A percentile compares a stretch with the other conserved stretches of the same genome.
These are phyloP conservation scores for Hiodon alosoides DNA, from an alignment of 2,113 vertebrate genomes.

Conservation along the genomic window DNA sequence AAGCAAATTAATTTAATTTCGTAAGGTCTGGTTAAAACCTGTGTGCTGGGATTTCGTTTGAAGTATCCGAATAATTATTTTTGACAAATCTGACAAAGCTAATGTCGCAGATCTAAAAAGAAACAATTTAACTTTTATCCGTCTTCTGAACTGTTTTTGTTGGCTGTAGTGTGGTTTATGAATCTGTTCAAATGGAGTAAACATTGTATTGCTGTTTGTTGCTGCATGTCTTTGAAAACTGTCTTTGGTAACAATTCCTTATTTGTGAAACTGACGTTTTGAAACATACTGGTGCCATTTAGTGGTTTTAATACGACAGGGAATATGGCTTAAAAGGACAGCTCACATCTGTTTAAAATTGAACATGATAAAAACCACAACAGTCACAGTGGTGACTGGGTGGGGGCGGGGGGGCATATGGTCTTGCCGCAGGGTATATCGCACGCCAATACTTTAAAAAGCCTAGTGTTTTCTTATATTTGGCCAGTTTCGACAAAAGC, in stretches of 20 bases:
- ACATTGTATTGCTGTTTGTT: background rate
- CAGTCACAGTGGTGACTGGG: conserved; percentile 7
- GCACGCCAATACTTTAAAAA: too few species aligned
- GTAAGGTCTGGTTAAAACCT: too few species aligned
- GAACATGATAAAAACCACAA: conserved; percentile 21
- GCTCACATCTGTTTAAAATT: conserved; percentile 19
- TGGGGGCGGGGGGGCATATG: background rate
- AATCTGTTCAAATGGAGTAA: background rate
- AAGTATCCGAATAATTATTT: too few species aligned
- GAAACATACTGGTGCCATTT: conserved; percentile 14
- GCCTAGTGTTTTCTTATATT: too few species aligned
- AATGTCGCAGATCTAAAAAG: background rate
- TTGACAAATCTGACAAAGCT: background rate
- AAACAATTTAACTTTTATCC: background rate
- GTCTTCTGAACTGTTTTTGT: conserved; percentile 3
- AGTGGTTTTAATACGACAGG: background rate
- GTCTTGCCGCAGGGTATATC: background rate
- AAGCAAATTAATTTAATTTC: too few species aligned
- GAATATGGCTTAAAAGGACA: conserved; percentile 9
- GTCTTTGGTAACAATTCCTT: background rate
- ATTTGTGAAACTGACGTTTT: background rate
- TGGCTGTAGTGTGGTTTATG: conserved; percentile 2
- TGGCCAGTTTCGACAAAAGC: too few species aligned
- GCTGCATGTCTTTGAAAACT: background rate
- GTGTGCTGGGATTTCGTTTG: too few species aligned